Base-by-base conservation (phyloP, 2,113 vertebrate species). In the Opisthocomus hoazin region DNA sequence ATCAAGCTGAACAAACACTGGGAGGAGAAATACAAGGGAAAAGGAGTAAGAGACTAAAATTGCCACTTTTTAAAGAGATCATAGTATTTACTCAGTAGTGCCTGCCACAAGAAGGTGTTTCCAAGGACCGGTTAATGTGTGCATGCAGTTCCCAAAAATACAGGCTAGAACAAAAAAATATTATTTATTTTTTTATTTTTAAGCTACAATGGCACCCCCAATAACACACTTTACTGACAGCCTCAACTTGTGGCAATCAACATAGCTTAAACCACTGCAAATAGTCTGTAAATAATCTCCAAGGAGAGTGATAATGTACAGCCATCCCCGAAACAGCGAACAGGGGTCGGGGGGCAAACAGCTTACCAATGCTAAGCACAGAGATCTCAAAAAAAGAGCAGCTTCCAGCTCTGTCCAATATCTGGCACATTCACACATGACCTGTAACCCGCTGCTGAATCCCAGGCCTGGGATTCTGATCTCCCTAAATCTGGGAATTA, bases 211-310 rank as follows among this genome's bases (percentile, higher is more conserved):
- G 65, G 36, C 57, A 89, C 61, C 41, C 69, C 73, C 92, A 96
- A 90, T 80, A 93, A 95, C 27, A 57, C n/a, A 53, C 30, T 53
- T 58, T 8, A 46, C 69, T 32, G 69, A 78, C 51, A 91, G 73
- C 36, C 45, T 92, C 65, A 71, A 57, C 57, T 56, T 70, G 20
- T 29, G n/a, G 81, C 81, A 75, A 93, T 87, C 77, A 60, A 57
- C 53, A 46, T 3, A 69, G 11, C 16, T 91, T 85, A 76, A 96
- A 76, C 18, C 63, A 75, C 50, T 74, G 70, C 34, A 94, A 93
- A 89, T 85, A 87, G 85, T 89, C 89, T 94, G 70, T n/a, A 94
- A 93, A 89, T 85, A 87, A 87, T 89, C 89, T 94, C 81, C 57
- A 76, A 89, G 37, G 48, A 90, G 6, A 92, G 45, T 0, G 0